Conservation (phyloP, 2,888 invertebrate species). For the Drosophila acutilabella region DNA sequence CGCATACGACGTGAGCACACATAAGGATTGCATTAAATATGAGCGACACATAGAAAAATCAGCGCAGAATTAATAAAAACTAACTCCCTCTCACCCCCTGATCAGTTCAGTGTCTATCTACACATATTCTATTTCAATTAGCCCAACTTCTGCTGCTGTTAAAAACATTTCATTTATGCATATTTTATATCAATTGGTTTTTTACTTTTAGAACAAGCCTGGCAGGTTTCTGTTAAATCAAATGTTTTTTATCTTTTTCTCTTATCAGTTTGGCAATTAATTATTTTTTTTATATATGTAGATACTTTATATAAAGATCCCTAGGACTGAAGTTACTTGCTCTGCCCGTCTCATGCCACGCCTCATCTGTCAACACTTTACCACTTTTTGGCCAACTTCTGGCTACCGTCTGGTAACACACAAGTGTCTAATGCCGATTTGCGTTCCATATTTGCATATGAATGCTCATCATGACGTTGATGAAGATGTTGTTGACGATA, state of each 20-base stretch:
- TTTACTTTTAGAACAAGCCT: slow-evolving; percentile 27
- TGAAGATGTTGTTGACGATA: slow-evolving; percentile 36
- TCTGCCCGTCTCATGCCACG: slow-evolving; percentile 31
- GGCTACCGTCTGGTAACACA: slow-evolving; percentile 3
- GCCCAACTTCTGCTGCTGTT: slow-evolving; percentile 2
- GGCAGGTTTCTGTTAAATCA: slow-evolving; percentile 20
- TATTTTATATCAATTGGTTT: slow-evolving; percentile 32
- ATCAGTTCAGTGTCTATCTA: neutral
- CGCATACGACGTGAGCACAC: slow-evolving; percentile 24
- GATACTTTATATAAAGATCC: too few relatives aligned
- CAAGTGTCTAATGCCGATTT: slow-evolving; percentile 63
- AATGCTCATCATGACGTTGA: slow-evolving; percentile 67
- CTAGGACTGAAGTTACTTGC: slow-evolving; percentile 5
- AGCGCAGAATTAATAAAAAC: slow-evolving; percentile 44
- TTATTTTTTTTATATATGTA: neutral
- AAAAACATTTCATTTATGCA: slow-evolving; percentile 29
- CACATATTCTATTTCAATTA: slow-evolving; percentile 55
- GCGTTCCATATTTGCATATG: slow-evolving; percentile 69
- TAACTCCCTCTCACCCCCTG: neutral
- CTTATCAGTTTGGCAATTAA: slow-evolving; percentile 19
- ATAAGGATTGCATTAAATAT: slow-evolving; percentile 41
- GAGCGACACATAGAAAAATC: slow-evolving; percentile 50
- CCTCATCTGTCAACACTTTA: slow-evolving; percentile 41
- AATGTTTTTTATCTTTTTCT: slow-evolving; percentile 16
- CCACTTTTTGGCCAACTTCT: slow-evolving; percentile 15